Evolutionary conservation across 2,797 vertebrate species (phyloP).

Genomic region (Lateolabrax maculatus): DNA sequence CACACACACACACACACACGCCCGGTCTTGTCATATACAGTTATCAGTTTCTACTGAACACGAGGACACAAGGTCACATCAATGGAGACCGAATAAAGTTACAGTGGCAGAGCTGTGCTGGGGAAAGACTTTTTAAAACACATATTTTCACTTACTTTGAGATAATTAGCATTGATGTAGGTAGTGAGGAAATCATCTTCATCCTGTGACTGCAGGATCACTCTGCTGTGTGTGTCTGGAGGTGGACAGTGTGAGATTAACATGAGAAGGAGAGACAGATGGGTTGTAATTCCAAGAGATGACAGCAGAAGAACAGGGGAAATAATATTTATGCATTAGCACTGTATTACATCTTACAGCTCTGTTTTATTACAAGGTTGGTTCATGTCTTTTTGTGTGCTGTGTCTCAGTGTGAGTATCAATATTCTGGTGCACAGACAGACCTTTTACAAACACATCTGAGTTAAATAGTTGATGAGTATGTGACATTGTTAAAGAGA

Average conservation of each 20-base stretch:
- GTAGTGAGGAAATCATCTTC: constrained; percentile 95
- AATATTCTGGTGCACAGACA: constrained; percentile 4
- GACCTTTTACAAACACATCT: constrained; percentile 9
- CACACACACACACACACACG: constrained; percentile 19
- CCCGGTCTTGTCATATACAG: neutral
- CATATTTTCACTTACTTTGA: constrained; percentile 89
- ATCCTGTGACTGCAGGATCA: constrained; percentile 92
- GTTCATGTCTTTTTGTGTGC: neutral
- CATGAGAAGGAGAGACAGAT: constrained; percentile 21
- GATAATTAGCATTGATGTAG: constrained; percentile 99
- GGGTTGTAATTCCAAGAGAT: constrained; percentile 7
- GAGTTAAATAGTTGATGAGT: constrained; percentile 20
- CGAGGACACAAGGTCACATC: neutral
- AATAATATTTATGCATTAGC: neutral
- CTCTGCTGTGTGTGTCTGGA: constrained; percentile 98
- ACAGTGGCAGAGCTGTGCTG: neutral
- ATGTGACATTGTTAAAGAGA: constrained; percentile 25
- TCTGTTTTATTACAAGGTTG: constrained; percentile 1
- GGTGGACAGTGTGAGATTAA: constrained; percentile 26
- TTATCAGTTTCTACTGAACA: constrained; percentile 2
- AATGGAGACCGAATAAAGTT: neutral
- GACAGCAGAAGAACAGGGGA: neutral
- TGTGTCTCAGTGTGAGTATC: constrained; percentile 4
- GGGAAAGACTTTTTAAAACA: neutral
- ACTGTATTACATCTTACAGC: neutral